These are phyloP conservation scores for Drosophila falleni DNA, from an alignment of 2,888 invertebrate species.

Conservation along the genomic window DNA sequence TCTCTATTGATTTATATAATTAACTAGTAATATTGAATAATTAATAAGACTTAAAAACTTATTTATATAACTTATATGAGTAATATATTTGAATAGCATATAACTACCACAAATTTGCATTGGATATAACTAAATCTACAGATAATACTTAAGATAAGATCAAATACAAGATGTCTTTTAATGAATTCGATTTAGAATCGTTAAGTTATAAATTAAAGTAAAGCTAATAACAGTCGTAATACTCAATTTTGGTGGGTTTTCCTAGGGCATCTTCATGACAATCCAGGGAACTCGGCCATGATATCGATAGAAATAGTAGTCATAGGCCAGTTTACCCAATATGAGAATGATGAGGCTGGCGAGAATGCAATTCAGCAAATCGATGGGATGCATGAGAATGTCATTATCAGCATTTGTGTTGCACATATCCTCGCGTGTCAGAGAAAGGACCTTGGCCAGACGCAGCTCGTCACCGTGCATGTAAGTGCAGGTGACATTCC, in stretches of 20 bases:
- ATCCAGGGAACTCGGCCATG: conserved; percentile 94
- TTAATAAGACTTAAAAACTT: not conserved
- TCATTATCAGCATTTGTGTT: conserved; percentile 86
- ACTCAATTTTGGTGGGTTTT: conserved; percentile 6
- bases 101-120: not conserved
- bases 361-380: conserved; percentile 90
- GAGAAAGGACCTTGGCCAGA: conserved; percentile 88
- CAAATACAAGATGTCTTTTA: not conserved
- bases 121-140: not conserved
- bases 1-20: not conserved
- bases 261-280: conserved; percentile 90
- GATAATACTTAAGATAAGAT: conserved; percentile 8
- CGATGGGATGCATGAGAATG: conserved; percentile 89
- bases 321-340: conserved; percentile 91
- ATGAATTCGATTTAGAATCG: conserved; percentile 3
- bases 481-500: conserved; percentile 90
- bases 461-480: conserved; percentile 86
- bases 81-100: not conserved
- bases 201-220: not conserved
- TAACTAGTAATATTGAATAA: not conserved
- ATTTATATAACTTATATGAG: too few relatives aligned
- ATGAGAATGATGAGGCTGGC: conserved; percentile 90
- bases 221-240: not conserved
- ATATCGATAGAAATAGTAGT: conserved; percentile 92
- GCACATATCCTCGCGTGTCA: conserved; percentile 90